Evolutionary conservation across 2,113 vertebrate genomes (phyloP).

Genomic region (Sardina pilchardus): DNA sequence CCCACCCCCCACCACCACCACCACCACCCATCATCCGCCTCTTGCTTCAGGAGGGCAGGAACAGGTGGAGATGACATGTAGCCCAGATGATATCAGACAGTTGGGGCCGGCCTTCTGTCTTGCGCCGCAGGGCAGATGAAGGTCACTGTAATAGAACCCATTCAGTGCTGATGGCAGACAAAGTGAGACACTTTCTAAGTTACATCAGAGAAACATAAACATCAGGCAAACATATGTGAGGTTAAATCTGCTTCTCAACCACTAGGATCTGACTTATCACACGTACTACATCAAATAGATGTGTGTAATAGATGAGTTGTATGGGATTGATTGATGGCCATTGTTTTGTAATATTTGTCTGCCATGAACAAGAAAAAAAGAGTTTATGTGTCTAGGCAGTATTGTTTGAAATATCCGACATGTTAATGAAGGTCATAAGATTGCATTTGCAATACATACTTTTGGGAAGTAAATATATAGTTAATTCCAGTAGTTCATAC

Average conservation of each 20-base stretch:
- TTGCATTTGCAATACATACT: background rate
- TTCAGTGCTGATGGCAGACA: background rate
- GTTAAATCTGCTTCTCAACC: background rate
- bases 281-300: background rate
- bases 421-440: background rate
- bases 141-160: background rate
- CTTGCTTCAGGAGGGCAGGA: background rate
- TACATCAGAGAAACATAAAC: background rate
- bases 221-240: background rate
- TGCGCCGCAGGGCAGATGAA: background rate
- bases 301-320: background rate
- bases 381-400: background rate
- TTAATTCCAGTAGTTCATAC: background rate
- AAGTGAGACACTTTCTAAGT: background rate
- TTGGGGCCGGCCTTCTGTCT: slow-evolving; percentile 3
- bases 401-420: background rate
- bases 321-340: background rate
- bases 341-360: background rate
- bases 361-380: background rate
- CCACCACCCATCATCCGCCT: background rate
- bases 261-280: background rate
- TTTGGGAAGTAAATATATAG: background rate
- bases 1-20: background rate
- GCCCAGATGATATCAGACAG: slow-evolving; percentile 24
- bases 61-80: slow-evolving; percentile 27